Percentiles rank a stretch among this genome's conserved stretches.
phyloP scores from a whole-genome alignment of 2,113 vertebrate genomes.

The Myotis lucifugus region DNA sequence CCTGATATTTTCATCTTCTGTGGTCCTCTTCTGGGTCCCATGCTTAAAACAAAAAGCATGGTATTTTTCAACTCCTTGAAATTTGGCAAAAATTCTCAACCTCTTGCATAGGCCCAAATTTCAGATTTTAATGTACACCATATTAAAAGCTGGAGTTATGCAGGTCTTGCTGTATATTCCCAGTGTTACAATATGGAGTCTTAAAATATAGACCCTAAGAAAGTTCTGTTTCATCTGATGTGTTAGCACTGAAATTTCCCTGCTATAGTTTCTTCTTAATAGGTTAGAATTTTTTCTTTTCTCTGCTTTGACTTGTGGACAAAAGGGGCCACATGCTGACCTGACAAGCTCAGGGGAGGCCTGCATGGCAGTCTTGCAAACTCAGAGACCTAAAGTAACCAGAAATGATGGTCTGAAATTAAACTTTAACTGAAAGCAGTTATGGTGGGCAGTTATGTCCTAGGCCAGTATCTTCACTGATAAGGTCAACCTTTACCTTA shows the following conservation, averaged over 20 bases:
- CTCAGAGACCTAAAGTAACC: too few relatives aligned
- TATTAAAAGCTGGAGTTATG: not conserved
- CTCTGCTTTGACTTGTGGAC: not conserved
- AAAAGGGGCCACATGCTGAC: too few relatives aligned
- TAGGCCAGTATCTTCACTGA: too few relatives aligned
- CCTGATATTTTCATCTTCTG: not conserved
- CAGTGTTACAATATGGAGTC: not conserved
- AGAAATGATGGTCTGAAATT: too few relatives aligned
- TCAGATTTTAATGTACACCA: not conserved
- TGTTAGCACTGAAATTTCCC: not conserved
- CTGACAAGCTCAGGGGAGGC: too few relatives aligned
- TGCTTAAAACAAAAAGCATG: not conserved
- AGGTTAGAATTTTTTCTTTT: not conserved
- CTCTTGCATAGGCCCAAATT: not conserved
- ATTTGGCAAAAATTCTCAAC: not conserved
- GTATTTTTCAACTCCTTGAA: not conserved
- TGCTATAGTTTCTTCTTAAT: not conserved
- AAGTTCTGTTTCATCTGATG: constrained; percentile 3
- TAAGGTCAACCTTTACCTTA: too few relatives aligned
- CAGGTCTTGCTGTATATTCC: not conserved
- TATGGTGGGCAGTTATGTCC: too few relatives aligned
- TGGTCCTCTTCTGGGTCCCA: not conserved
- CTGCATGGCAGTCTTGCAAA: too few relatives aligned
- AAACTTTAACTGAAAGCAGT: too few relatives aligned
- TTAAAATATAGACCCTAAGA: constrained; percentile 1